These are phyloP conservation scores for Drosophila fulvimacula DNA, from an alignment of 2,888 invertebrate species.

Conservation along the genomic window DNA sequence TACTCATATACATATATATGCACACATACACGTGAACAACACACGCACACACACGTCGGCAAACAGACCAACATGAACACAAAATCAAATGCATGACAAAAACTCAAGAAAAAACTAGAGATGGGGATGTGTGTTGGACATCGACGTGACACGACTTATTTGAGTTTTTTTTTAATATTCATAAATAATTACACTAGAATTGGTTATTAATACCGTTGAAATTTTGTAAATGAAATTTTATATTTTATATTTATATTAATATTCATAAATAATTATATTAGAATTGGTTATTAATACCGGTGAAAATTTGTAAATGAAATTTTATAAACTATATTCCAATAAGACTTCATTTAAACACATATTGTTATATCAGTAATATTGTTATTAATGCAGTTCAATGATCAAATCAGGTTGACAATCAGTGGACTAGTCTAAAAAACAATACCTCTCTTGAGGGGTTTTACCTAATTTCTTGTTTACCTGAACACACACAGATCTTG, in stretches of 20 bases:
- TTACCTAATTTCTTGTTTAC: background rate
- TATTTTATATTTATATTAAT: too few relatives aligned
- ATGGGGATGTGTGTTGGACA: background rate
- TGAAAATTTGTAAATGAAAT: background rate
- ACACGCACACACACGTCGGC: constrained; percentile 17
- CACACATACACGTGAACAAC: constrained; percentile 16
- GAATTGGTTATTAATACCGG: background rate
- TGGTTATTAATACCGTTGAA: background rate
- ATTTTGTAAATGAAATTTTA: background rate
- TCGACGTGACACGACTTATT: constrained; percentile 15
- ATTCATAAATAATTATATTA: background rate
- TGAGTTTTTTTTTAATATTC: background rate
- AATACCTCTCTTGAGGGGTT: too few relatives aligned
- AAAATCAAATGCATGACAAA: constrained; percentile 62
- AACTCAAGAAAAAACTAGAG: constrained; percentile 25
- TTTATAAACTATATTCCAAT: background rate
- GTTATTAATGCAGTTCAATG: too few relatives aligned
- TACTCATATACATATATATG: constrained; percentile 11
- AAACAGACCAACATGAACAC: constrained; percentile 22
- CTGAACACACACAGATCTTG: background rate
- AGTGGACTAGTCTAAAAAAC: too few relatives aligned
- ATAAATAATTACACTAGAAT: background rate
- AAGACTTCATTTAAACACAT: background rate
- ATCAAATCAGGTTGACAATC: too few relatives aligned
- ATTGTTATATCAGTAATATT: too few relatives aligned